Base-by-base conservation (phyloP, 2,113 vertebrate species). In the Chunga burmeisteri region DNA sequence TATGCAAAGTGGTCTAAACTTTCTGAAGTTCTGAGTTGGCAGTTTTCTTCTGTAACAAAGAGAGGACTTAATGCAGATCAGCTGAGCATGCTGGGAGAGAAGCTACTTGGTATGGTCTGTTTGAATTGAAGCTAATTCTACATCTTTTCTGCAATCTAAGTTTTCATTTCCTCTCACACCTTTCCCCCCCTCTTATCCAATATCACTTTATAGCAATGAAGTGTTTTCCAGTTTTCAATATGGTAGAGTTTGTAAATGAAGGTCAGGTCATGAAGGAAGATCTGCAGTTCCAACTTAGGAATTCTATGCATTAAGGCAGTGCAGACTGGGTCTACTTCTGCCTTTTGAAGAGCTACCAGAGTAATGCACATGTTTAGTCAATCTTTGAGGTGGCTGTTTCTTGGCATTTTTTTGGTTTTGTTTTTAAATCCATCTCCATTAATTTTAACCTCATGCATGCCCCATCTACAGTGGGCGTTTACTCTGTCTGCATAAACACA, bases 21-120 rank as follows among this genome's bases (percentile, higher is more conserved):
- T 77, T 98, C 99, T 1, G 99, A 99, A 53, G 98, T 99, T 27
- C 98, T 99, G 63, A 99, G 98, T 20, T 99, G 99, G 99, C 99
- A 99, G 97, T 99, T 99, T 97, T 98, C 98, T 26, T 99, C 99
- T 1, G 96, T 99, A 75, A 99, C 99, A 40, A 98, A 99, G 68
- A 98, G 99, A 74, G 99, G 97, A 52, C 99, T 99, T 18, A 98
- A 99, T 26, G 67, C 96, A 34, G 98, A 99, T 59, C 99, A 99
- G 84, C 98, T 99, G 85, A 98, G 52, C 95, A 98, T 98, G 98
- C 86, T 98, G 81, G 98, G 98, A 53, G 98, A 98, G 75, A 98
- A 98, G n/a, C 98, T 98, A n/a, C 98, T 98, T 27, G 98, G 98
- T 98, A 98, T 10, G 97, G 11, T 40, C 49, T 59, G 3, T 68